A percentile compares a stretch with the other conserved stretches of the same genome.
Conservation (phyloP, 2,888 invertebrate species). For the Agrochola circellaris region DNA sequence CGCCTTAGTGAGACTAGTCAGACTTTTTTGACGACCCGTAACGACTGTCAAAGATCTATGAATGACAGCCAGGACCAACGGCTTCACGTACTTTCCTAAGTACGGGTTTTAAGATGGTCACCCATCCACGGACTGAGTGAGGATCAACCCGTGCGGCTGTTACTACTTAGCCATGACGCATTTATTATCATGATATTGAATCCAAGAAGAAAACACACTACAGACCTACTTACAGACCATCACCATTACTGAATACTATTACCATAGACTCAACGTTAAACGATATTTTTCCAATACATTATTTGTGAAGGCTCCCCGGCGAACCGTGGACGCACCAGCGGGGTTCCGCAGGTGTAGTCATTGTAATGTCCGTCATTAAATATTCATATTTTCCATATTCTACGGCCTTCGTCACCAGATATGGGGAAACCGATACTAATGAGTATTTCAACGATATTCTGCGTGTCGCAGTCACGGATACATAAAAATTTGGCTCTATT, state of each 20-base stretch:
- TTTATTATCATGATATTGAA: background rate
- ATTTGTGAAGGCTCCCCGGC: conserved; percentile 13
- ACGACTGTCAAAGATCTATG: too few species aligned
- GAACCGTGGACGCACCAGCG: conserved; percentile 7
- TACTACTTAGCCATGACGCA: background rate
- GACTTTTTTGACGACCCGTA: too few species aligned
- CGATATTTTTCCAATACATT: conserved; percentile 17
- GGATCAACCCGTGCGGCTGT: too few species aligned
- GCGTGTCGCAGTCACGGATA: conserved; percentile 1
- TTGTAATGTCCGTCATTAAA: conserved; percentile 24
- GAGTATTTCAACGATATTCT: conserved; percentile 12
- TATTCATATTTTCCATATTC: conserved; percentile 21
- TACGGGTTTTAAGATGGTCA: too few species aligned
- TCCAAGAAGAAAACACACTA: conserved; percentile 1
- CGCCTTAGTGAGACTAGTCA: too few species aligned
- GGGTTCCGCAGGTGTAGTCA: conserved; percentile 15
- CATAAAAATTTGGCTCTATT: conserved; percentile 8
- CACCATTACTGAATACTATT: background rate
- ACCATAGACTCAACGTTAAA: conserved; percentile 7
- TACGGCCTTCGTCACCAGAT: conserved; percentile 17
- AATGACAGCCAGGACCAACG: too few species aligned
- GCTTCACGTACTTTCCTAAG: too few species aligned
- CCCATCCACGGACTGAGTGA: too few species aligned
- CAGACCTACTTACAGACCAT: conserved; percentile 2
- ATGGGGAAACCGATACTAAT: conserved; percentile 15